Evolutionary conservation across 2,113 vertebrate genomes (phyloP).

Genomic region (Pithys albifrons): DNA sequence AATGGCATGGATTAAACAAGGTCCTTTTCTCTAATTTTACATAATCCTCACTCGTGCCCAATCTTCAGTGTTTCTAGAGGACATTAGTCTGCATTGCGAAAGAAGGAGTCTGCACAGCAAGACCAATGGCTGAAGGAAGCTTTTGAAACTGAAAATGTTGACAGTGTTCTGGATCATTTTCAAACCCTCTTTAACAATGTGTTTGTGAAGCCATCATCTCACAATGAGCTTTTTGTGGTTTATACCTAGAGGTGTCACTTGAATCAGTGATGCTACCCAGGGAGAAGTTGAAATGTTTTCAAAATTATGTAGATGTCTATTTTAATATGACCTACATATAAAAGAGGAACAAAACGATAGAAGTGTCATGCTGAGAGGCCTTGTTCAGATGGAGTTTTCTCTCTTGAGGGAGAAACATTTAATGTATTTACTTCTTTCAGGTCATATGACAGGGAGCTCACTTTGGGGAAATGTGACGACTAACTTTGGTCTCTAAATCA

Average conservation of each 20-base stretch:
- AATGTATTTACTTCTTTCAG: neutral
- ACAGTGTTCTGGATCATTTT: slow-evolving; percentile 9
- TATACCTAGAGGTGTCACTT: neutral
- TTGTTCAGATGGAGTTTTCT: neutral
- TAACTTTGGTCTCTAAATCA: neutral
- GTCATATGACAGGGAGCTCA: neutral
- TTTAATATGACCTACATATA: neutral
- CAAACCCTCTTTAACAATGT: neutral
- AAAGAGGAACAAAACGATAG: neutral
- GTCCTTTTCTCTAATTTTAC: neutral
- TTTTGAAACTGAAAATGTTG: neutral
- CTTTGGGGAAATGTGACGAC: neutral
- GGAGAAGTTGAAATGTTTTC: neutral
- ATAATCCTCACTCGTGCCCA: neutral
- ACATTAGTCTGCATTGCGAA: neutral
- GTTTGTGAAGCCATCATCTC: neutral
- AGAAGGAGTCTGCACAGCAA: neutral
- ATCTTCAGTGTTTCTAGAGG: neutral
- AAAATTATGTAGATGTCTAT: neutral
- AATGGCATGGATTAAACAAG: neutral
- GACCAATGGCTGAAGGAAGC: neutral
- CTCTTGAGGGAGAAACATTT: neutral
- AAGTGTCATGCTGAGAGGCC: neutral
- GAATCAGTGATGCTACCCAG: neutral
- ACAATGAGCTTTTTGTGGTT: slow-evolving; percentile 21